Percentiles rank a stretch among this genome's conserved stretches.
Evolutionary conservation across 2,113 vertebrate genomes (phyloP).

Genomic region (Condylura cristata): DNA sequence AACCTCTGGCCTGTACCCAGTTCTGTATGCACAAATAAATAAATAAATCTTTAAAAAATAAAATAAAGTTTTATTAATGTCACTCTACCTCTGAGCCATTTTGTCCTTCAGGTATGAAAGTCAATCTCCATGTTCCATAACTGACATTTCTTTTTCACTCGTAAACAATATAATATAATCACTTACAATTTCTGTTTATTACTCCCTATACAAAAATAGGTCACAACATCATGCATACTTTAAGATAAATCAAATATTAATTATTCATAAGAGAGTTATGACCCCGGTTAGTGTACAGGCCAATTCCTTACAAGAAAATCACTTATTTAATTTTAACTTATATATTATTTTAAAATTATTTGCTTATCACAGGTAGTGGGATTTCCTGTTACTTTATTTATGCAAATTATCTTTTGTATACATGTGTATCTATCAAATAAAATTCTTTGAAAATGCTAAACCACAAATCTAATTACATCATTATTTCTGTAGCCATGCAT

Average conservation of each 20-base stretch:
- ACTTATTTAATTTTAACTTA: conserved; percentile 25
- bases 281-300: background rate
- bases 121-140: background rate
- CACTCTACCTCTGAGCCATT: background rate
- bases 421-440: background rate
- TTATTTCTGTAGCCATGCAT: background rate
- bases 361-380: background rate
- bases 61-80: background rate
- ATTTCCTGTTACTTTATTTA: conserved; percentile 15
- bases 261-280: background rate
- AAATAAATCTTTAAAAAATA: no score
- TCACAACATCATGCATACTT: background rate
- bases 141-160: background rate
- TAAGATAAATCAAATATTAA: background rate
- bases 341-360: conserved; percentile 16
- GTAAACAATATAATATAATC: background rate
- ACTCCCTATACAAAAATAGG: background rate
- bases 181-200: background rate
- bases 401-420: conserved; percentile 10
- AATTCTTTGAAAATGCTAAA: conserved; percentile 45
- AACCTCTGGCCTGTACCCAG: no score
- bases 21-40: no score
- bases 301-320: background rate
- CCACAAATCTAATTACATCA: background rate
- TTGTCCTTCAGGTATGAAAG: background rate